These are phyloP conservation scores for Coelopa pilipes DNA, from an alignment of 2,888 invertebrate genomes.

Conservation along the genomic window DNA sequence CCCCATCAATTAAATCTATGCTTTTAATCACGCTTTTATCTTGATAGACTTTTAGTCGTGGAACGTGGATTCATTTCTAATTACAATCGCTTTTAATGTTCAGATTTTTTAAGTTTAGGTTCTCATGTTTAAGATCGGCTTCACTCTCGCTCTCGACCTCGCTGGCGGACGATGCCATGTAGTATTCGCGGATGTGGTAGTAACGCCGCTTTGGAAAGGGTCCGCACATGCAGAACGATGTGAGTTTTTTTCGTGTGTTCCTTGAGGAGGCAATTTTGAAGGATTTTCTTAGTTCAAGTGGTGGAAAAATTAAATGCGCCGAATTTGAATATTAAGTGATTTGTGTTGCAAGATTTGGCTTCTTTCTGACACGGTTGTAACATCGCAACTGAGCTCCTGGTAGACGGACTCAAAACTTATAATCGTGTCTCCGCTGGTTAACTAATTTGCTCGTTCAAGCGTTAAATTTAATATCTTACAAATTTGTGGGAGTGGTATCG, in stretches of 20 bases:
- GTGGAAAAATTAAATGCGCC: background rate
- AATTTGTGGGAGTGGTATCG: background rate
- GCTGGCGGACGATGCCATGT: conserved; percentile 53
- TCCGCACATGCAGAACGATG: conserved; percentile 62
- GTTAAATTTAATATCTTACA: conserved; percentile 53
- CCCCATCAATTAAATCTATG: too few species aligned
- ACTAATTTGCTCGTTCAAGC: conserved; percentile 47
- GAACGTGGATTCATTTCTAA: too few species aligned
- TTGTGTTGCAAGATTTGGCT: background rate
- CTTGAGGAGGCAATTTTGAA: conserved; percentile 64
- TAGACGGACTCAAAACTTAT: background rate
- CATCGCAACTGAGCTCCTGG: background rate
- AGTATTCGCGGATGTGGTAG: conserved; percentile 59
- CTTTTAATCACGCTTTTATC: too few species aligned
- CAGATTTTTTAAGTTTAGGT: conserved; percentile 25
- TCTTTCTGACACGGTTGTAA: background rate
- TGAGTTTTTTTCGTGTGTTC: conserved; percentile 53
- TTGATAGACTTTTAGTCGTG: too few species aligned
- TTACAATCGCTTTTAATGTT: background rate
- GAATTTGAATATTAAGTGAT: background rate
- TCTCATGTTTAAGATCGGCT: conserved; percentile 47
- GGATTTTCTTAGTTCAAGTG: conserved; percentile 35
- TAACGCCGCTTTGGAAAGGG: conserved; percentile 60
- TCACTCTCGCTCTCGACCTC: conserved; percentile 57
- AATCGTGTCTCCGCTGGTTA: background rate